Percentiles rank a stretch among this genome's conserved stretches.
These are phyloP conservation scores for Paragorgia papillata DNA, from an alignment of 92 coral and sea anemone species.

Conservation along the genomic window DNA sequence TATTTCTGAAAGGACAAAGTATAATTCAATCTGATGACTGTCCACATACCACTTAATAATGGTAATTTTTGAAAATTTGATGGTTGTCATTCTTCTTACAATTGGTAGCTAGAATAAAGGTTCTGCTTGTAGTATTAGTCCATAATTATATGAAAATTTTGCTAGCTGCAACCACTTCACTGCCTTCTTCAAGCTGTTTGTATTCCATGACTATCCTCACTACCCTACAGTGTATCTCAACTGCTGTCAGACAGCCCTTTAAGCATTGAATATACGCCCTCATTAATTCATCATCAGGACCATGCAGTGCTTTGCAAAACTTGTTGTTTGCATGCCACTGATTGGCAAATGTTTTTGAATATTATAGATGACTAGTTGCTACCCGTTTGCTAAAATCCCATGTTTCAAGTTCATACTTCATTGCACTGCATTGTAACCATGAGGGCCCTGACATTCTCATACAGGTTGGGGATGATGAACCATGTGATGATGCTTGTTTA, in stretches of 20 bases:
- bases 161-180: no score
- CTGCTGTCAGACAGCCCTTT: not conserved
- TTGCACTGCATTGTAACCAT: no score
- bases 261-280: not conserved
- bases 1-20: no score
- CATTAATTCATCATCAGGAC: not conserved
- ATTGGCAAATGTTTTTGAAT: constrained; percentile 29
- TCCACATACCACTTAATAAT: constrained; percentile 13
- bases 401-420: no score
- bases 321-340: constrained; percentile 16
- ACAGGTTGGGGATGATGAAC: no score
- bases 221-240: constrained; percentile 5
- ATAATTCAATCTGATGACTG: not conserved
- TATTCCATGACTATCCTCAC: not conserved
- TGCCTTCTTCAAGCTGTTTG: not conserved
- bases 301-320: constrained; percentile 8
- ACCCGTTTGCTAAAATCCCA: no score
- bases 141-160: not conserved
- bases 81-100: constrained; percentile 9
- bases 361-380: not conserved
- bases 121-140: not conserved
- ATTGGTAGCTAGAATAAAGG: not conserved
- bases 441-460: constrained; percentile 9
- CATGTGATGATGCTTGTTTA: no score
- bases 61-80: not conserved